Evolutionary conservation across 2,888 invertebrate genomes (phyloP).

Genomic region (Plebejus melissa): DNA sequence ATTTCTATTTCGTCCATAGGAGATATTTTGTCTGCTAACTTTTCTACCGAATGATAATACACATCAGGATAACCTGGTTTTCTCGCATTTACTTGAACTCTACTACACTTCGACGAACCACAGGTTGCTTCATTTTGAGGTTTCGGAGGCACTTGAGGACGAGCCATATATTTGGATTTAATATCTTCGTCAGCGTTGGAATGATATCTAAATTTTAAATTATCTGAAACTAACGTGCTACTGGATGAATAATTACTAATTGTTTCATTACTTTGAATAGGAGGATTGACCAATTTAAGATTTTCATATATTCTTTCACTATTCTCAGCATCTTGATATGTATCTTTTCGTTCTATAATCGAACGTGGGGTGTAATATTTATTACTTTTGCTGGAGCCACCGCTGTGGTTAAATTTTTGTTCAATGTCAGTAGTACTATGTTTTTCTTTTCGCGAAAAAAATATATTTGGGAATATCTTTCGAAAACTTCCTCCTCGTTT

Average conservation of each 20-base stretch:
- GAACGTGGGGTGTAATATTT: constrained; percentile 60
- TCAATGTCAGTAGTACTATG: constrained; percentile 38
- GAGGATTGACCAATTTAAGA: constrained; percentile 45
- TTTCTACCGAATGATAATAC: constrained; percentile 69
- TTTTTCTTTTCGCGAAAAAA: constrained; percentile 60
- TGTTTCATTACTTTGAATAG: constrained; percentile 41
- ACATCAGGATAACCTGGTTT: constrained; percentile 56
- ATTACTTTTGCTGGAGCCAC: constrained; percentile 46
- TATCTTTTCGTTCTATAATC: constrained; percentile 47
- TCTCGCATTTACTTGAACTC: constrained; percentile 35
- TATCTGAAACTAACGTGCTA: constrained; percentile 66
- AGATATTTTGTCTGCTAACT: constrained; percentile 55
- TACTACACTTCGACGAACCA: constrained; percentile 36
- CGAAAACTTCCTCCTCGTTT: constrained; percentile 63
- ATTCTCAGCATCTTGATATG: constrained; percentile 39
- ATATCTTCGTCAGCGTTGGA: constrained; percentile 40
- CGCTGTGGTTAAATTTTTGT: constrained; percentile 37
- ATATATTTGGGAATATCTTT: constrained; percentile 61
- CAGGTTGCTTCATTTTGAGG: constrained; percentile 48
- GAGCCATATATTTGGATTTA: constrained; percentile 48
- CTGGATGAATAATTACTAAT: constrained; percentile 61
- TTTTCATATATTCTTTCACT: constrained; percentile 67
- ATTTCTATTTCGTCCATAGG: constrained; percentile 58
- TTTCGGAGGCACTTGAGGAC: constrained; percentile 48
- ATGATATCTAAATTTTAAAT: constrained; percentile 42